Base-by-base conservation (phyloP, 2,888 invertebrate species). In the Thecophora atra region DNA sequence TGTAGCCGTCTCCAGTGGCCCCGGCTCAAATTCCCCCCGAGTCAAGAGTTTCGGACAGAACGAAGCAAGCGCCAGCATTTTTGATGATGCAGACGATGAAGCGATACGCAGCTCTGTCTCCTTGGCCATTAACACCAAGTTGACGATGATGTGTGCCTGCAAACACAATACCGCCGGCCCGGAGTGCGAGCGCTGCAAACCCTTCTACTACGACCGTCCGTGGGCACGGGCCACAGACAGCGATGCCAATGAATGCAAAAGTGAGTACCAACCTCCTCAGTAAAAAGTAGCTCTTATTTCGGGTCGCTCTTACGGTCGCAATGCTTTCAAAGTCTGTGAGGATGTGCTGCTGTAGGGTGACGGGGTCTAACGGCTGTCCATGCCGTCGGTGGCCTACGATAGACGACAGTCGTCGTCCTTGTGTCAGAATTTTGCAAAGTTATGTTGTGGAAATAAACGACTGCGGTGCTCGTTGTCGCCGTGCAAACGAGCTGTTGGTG, bases 171-270 rank as follows among this genome's bases (percentile, higher is more conserved):
- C 99, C 70, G 98, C 97, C 44, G 99, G 99, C 69, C 89, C 95
- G 75, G 99, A 99, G 89, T 99, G 99, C 90, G 99, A 99, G 89
- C 89, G 96, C 78, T 99, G 99, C 91, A 98, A 97, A 88, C 96
- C 96, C 73, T 99, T 99, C 90, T 97, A 98, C 90, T 98, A 97
- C 88, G 99, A 99, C 89, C 89, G 98, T 79, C 99, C 99, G 74
- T 99, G 99, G 99, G 97, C 96, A 79, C 91, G 99, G 82, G 99
- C 99, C 76, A 98, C 98, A 51, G 94, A 95, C 68, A 91, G 93
- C 81, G 96, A 98, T 85, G 97, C 99, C 85, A 97, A 98, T 90
- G 98, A 98, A 89, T 99, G 99, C 90, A 97, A 98, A 91, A 96
- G 99, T 99, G 89, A 90, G 92, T 89, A 76, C 21, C 64, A 19